Base-by-base conservation (phyloP, 2,888 invertebrate genomes). In the Torymus tubicola region DNA sequence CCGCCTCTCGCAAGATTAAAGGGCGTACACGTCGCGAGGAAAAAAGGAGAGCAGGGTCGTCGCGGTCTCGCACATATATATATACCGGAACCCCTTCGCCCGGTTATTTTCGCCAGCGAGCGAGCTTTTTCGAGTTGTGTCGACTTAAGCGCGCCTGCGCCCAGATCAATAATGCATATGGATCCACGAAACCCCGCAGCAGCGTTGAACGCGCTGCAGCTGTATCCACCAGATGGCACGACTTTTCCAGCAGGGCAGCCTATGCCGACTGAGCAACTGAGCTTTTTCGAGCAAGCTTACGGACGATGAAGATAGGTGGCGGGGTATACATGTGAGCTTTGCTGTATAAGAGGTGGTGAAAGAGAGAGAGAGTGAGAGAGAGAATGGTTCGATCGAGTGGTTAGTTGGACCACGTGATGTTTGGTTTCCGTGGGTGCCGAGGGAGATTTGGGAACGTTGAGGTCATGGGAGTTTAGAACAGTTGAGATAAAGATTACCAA, bases 101-200 rank as follows among this genome's bases (percentile, higher is more conserved):
- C 61, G 63, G 68, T 79, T 84, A 81, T 81, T 83, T 83, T 82
- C 60, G 69, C 55, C 80, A 78, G 68, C 50, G 16, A n/a, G 78
- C 21, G 64, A 63, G 31, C 78, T 82, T 81, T 86, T 85, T 83
- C 81, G 83, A 83, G 82, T 85, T 85, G 87, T 42, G 42, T 42
- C 42, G 42, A 42, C 42, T n/a, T n/a, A 42, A 42, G 42, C 31
- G 86, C 87, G 88, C 88, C 87, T 85, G 86, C 87, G 86, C 87
- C 85, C 83, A 86, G 87, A 88, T 89, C 89, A 89, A 89, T 89
- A 89, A 86, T 85, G 86, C 84, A 81, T 42, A 8, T n/a, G n/a
- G 42, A 42, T 42, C 8, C 8, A 8, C 42, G 42, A n/a, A n/a
- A n/a, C n/a, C n/a, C n/a, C n/a, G n/a, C n/a, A n/a, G n/a, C n/a